phyloP scores from a whole-genome alignment of 35 echinoderm and acorn worm species.

The Apostichopus parvimensis region DNA sequence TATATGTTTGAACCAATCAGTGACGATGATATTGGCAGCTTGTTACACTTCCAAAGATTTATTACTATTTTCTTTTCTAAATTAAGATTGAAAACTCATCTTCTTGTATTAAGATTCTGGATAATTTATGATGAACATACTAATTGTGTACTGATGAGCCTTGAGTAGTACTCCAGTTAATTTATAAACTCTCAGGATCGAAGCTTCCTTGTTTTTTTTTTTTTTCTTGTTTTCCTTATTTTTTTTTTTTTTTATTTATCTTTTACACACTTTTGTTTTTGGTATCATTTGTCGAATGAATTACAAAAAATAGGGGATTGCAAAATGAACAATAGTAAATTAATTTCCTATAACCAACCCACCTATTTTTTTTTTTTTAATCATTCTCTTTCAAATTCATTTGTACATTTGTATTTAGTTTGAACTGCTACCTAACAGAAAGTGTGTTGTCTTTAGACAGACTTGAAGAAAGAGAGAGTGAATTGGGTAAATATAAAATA shows the following conservation, averaged over 20 bases:
- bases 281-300: too few relatives aligned
- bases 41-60: too few relatives aligned
- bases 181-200: background rate
- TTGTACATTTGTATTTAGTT: background rate
- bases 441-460: background rate
- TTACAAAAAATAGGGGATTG: too few relatives aligned
- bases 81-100: too few relatives aligned
- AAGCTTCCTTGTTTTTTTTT: background rate
- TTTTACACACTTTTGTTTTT: too few relatives aligned
- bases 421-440: background rate
- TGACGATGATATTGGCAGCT: too few relatives aligned
- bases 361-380: background rate
- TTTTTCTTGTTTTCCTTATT: background rate
- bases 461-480: background rate
- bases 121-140: too few relatives aligned
- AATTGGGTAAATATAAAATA: background rate
- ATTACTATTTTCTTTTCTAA: too few relatives aligned
- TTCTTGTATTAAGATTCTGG: too few relatives aligned
- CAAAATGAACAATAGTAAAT: background rate
- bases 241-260: background rate
- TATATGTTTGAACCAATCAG: too few relatives aligned
- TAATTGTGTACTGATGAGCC: too few relatives aligned
- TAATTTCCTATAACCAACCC: background rate
- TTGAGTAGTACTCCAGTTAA: too few relatives aligned
- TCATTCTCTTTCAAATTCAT: background rate